phyloP scores from a whole-genome alignment of 2,113 vertebrate genomes.

The Origma solitaria region DNA sequence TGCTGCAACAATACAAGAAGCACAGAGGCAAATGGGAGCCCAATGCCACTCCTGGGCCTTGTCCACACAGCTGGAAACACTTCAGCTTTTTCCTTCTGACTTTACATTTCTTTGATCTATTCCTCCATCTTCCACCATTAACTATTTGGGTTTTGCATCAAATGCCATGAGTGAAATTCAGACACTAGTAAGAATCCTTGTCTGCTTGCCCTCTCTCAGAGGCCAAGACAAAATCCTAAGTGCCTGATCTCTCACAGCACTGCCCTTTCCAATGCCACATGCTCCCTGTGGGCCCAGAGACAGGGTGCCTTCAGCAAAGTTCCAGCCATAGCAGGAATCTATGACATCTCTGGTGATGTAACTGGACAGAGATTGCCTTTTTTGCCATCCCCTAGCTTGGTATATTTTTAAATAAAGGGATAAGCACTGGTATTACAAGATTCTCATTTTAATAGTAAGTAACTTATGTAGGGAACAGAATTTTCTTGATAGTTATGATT shows the following conservation, averaged over 20 bases:
- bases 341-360: background rate
- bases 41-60: background rate
- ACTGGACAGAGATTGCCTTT: background rate
- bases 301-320: background rate
- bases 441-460: background rate
- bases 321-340: background rate
- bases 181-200: background rate
- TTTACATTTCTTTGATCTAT: background rate
- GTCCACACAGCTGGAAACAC: background rate
- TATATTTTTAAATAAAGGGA: background rate
- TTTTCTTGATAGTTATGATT: background rate
- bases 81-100: background rate
- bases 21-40: accelerated
- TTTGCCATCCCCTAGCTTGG: background rate
- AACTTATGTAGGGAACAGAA: background rate
- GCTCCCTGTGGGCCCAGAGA: background rate
- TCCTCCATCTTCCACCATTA: background rate
- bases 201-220: background rate
- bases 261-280: background rate
- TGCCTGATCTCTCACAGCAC: background rate
- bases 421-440: background rate
- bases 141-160: background rate
- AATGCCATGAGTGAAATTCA: background rate
- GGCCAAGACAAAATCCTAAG: background rate
- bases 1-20: background rate